Evolutionary conservation across 2,113 vertebrate species (phyloP), one percentile per base, ranked within the genome.

Genomic region (Cyphomyrus plagiostoma): DNA sequence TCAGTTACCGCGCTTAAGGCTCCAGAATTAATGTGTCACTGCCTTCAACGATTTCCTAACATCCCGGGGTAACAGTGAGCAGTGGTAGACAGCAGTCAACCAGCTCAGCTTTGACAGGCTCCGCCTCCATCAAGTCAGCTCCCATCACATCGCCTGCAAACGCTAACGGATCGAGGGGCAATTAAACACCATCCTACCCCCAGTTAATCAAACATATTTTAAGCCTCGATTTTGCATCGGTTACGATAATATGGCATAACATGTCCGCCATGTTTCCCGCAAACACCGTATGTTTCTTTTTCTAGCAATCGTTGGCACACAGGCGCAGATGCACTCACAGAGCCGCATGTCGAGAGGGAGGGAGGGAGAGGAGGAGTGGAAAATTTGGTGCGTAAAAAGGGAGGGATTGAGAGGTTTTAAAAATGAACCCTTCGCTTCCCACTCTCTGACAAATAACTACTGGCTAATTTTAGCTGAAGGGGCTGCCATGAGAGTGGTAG

Each of bases 1-100:
- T 90, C 86, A 82, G 86, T 88, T 90, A 46, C 89, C 39, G 56
- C 9, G 23, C 84, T 80, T 77, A 74, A 77, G 45, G 42, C 74
- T 48, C 26, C 15, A 4, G 89, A 85, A 90, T 90, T 82, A 88
- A 88, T 88, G 49, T 83, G 74, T 83, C 86, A 88, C 35, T 45
- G 53, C 74, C 74, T 88, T 49, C 70, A 80, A 46, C 66, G n/a
- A 52, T 88, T 90, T 88, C 66, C 39, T 83, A 11, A 88, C 9
- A 90, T 15, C 21, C 50, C 19, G 4, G 50, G 49, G 74, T 90
- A 70, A 88, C 39, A 35, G 48, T 26, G 58, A 17, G 35, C 39
- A 42, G 23, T 17, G n/a, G 42, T 1, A 45, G 52, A 30, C 26
- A 39, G 39, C 23, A 52, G 49, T 4, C 48, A 82, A 35, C 23